Evolutionary conservation across 2,113 vertebrate genomes (phyloP).

Genomic region (Malurus alboscapulatus): DNA sequence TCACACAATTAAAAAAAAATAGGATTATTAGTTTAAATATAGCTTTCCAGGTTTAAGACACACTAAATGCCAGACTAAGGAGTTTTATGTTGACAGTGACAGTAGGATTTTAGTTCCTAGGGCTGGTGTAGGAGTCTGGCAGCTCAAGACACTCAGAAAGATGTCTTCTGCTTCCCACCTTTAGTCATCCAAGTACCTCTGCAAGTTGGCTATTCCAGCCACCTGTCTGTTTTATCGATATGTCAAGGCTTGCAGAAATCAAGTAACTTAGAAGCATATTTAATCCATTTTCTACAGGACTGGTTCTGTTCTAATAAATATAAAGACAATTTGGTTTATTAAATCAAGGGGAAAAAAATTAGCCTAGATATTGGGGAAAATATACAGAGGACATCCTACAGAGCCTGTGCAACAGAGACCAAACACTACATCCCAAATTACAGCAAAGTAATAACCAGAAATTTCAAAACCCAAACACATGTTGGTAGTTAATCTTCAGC

Average conservation of each 20-base stretch:
- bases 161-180: neutral
- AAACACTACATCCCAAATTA: neutral
- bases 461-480: neutral
- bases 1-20: neutral
- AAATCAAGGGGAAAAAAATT: neutral
- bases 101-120: constrained; percentile 6
- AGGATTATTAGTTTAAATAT: constrained; percentile 21
- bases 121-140: constrained; percentile 6
- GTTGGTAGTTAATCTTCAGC: neutral
- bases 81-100: constrained; percentile 7
- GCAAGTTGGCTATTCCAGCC: neutral
- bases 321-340: neutral
- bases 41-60: constrained; percentile 27
- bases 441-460: neutral
- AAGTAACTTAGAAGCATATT: neutral
- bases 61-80: neutral
- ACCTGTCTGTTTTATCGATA: neutral
- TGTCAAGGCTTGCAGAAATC: neutral
- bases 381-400: neutral
- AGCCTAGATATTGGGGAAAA: neutral
- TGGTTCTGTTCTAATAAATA: neutral
- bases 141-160: neutral
- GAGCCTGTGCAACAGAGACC: neutral
- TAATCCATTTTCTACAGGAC: neutral
- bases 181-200: neutral